Conservation (phyloP, 2,797 vertebrate species). For the Anguilla marmorata region DNA sequence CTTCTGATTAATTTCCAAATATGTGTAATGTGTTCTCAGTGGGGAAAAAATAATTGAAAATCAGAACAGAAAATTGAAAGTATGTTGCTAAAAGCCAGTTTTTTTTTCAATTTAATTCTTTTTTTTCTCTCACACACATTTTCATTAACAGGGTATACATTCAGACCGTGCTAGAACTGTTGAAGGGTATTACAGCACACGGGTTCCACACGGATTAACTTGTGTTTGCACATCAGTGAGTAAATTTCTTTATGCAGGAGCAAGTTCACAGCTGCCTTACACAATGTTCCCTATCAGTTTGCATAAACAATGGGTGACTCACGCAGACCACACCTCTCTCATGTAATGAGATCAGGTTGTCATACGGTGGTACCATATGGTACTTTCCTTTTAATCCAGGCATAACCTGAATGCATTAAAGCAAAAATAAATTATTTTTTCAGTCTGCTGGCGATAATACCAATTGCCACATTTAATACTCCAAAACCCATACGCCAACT, state of each 20-base stretch:
- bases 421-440: conserved; percentile 13
- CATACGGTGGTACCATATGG: conserved; percentile 23
- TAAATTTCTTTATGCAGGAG: conserved; percentile 6
- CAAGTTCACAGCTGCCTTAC: background rate
- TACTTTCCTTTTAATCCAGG: conserved; percentile 3
- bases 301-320: conserved; percentile 25
- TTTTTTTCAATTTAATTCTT: background rate
- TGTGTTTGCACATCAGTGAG: conserved; percentile 16
- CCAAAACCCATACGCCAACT: conserved; percentile 1
- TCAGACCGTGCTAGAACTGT: background rate
- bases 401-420: conserved; percentile 17
- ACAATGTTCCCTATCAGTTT: conserved; percentile 14
- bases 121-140: background rate
- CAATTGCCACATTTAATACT: conserved; percentile 5
- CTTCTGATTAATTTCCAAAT: conserved; percentile 5
- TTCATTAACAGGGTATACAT: background rate
- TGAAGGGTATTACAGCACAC: background rate
- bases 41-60: conserved; percentile 8
- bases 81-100: background rate
- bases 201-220: background rate
- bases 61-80: conserved; percentile 8
- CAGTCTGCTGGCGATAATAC: conserved; percentile 9
- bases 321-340: conserved; percentile 18
- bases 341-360: conserved; percentile 16
- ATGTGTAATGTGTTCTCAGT: background rate